Evolutionary conservation across 2,797 vertebrate species (phyloP), one percentile per base, ranked within the genome.

Genomic region (Girardinus metallicus): DNA sequence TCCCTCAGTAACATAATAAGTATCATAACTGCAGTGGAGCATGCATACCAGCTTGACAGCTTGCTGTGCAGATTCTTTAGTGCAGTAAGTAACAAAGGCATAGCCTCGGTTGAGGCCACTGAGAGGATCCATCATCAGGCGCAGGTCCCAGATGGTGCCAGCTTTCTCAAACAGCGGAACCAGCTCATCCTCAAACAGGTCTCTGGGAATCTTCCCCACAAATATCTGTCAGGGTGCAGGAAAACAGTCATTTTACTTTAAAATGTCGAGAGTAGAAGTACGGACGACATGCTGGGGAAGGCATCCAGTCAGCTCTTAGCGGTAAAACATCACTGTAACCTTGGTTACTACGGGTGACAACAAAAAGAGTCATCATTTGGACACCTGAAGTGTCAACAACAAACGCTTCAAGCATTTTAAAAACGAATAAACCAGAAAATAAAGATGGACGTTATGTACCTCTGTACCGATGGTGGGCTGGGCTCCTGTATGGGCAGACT

Each of bases 1-100:
- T 60, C 43, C 36, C 47, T 74, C 5, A 74, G 16, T 55, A 3
- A 49, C 57, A 64, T 18, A 64, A 26, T 12, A 57, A 10, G n/a
- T 16, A 11, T 70, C 13, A 41, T 8, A 80, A 31, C 21, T 74
- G 49, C 26, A 86, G 73, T 23, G 47, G 10, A 83, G 36, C 15
- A 73, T 66, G 95, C 97, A 86, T 94, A 99, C 98, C 96, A 99
- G 92, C 94, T 99, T 99, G 83, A 99, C 98, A 93, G 98, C 98
- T 95, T 99, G 98, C 93, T 99, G 98, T 83, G 98, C 98, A 93
- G 98, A 97, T 89, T 99, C 98, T 97, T 99, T 99, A 95, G 97
- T 99, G 97, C 99, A 99, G 96, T 99, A 99, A 85, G 99, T 99
- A 95, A 99, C 97, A 96, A 99, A 99, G 93, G 99, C 99, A 86